Base-by-base conservation (phyloP, 2,888 invertebrate genomes). In the Ochropacha duplaris region DNA sequence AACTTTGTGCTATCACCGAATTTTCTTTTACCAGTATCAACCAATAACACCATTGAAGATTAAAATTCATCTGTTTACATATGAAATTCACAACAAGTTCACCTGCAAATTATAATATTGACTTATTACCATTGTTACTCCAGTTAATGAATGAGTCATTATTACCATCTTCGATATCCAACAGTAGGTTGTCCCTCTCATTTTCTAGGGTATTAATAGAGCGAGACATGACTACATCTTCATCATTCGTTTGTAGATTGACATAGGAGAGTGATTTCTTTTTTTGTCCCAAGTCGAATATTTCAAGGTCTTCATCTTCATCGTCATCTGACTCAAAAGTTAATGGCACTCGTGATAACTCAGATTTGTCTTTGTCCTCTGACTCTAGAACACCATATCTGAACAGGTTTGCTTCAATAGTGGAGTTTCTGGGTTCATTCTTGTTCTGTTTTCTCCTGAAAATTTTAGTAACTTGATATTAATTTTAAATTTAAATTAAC, bases 291-390 rank as follows among this genome's bases (percentile, higher is more conserved):
- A 93, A 70, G 65, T 93, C 93, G 65, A 93, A 93, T 71, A 93
- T 92, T 65, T 93, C 93, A 26, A 93, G 68, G 58, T 93, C 93
- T 31, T 92, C 93, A 54, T 93, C 93, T 8, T 92, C 90, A 31
- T 92, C 92, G 2, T 93, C 93, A 54, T 93, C 93, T 0, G 93
- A 92, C 52, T 93, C 92, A 87, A 92, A 88, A 0, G 92, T 92
- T 2, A 93, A 72, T 0, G 93, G 93, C 36, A 93, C 81, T 57
- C 88, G 74, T 16, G 93, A 88, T 4, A 92, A 71, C 72, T 93
- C 93, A 39, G 91, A 64, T 61, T 89, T 92, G 62, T 90, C 91
- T 49, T 84, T 74, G 58, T 93, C 93, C 54, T 92, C 91, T 0
- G 93, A 90, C 55, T 90, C 83, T 5, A 93, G 84, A 9, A 93